phyloP scores from a whole-genome alignment of 1,140 invertebrate genomes.

The Ips nitidus region DNA sequence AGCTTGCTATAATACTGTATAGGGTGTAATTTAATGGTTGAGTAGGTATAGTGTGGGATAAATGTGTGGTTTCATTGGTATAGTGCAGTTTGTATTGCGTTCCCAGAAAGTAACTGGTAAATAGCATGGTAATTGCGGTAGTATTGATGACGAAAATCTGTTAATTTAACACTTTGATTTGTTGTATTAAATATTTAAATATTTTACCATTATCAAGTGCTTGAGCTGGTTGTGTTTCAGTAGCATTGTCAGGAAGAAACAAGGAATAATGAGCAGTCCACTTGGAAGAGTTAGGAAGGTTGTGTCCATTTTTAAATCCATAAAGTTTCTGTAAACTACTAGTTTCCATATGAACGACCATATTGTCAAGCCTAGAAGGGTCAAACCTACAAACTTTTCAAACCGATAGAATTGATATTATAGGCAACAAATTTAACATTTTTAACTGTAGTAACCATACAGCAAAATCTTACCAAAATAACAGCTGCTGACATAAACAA shows the following conservation, averaged over 20 bases:
- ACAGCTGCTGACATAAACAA: neutral
- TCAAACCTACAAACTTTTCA: constrained; percentile 11
- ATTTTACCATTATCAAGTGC: constrained; percentile 8
- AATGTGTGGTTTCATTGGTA: constrained; percentile 15
- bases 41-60: constrained; percentile 14
- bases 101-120: constrained; percentile 19
- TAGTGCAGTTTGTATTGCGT: constrained; percentile 11
- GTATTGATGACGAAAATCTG: neutral
- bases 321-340: constrained; percentile 10
- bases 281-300: constrained; percentile 17
- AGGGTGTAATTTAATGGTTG: constrained; percentile 17
- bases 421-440: no score
- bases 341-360: constrained; percentile 13
- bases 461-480: constrained; percentile 11
- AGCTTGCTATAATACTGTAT: constrained; percentile 11
- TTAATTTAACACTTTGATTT: neutral
- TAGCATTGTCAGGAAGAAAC: constrained; percentile 1
- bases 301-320: constrained; percentile 16
- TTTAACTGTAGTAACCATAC: neutral
- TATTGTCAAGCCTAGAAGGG: neutral
- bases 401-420: neutral
- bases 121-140: constrained; percentile 10
- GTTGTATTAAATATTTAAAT: neutral
- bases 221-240: constrained; percentile 3
- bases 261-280: neutral